Evolutionary conservation across 2,888 invertebrate species (phyloP).

Genomic region (Rhagonycha fulva): DNA sequence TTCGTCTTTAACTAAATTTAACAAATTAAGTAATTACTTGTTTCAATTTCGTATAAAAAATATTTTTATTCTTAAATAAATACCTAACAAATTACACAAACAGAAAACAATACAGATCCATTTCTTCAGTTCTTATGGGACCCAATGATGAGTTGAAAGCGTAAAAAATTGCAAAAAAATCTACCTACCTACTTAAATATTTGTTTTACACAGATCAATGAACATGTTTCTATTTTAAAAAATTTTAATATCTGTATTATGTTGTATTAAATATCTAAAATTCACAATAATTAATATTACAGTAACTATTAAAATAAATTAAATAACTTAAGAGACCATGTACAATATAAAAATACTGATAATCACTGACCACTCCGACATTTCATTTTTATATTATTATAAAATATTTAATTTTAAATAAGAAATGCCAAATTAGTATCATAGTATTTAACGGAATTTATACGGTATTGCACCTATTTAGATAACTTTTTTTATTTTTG

Average conservation of each 20-base stretch:
- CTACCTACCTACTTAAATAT: neutral
- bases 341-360: conserved; percentile 52
- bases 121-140: neutral
- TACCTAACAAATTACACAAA: neutral
- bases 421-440: conserved; percentile 10
- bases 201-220: conserved; percentile 7
- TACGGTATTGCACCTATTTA: conserved; percentile 17
- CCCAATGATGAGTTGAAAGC: neutral
- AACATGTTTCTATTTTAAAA: neutral
- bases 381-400: neutral
- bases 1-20: neutral
- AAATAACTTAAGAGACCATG: conserved; percentile 51
- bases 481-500: neutral
- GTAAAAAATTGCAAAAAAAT: neutral
- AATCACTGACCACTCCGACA: conserved; percentile 47
- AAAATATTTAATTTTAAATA: neutral
- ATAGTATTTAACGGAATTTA: conserved; percentile 9
- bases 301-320: conserved; percentile 51
- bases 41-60: neutral
- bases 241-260: conserved; percentile 7
- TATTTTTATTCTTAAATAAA: neutral
- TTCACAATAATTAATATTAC: conserved; percentile 44
- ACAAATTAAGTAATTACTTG: neutral
- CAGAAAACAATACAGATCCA: neutral
- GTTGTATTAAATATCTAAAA: conserved; percentile 49